Conservation (phyloP, 2,113 vertebrate species). For the Aptenodytes forsteri region DNA sequence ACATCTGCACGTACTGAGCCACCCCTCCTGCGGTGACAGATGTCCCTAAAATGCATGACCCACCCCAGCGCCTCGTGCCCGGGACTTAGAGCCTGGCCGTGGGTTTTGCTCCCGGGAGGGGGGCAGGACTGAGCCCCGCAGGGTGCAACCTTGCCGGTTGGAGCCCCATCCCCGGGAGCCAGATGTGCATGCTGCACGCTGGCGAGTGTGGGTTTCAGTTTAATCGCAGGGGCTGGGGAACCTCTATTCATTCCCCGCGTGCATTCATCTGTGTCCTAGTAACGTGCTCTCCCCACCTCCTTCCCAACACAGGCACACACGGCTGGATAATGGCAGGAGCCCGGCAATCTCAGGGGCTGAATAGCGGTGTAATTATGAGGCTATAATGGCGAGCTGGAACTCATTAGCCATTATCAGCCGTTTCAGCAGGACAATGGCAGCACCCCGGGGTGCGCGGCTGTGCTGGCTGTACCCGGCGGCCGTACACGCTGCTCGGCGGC, state of each 20-base stretch:
- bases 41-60: neutral
- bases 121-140: neutral
- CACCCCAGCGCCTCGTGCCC: neutral
- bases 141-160: neutral
- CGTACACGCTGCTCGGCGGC: neutral
- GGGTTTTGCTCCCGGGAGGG: neutral
- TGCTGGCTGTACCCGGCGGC: neutral
- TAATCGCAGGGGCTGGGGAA: constrained; percentile 43
- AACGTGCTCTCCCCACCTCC: constrained; percentile 30
- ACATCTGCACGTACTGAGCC: neutral
- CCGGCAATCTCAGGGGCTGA: constrained; percentile 31
- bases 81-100: neutral
- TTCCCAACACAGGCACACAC: constrained; percentile 5
- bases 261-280: constrained; percentile 59
- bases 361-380: constrained; percentile 56
- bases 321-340: constrained; percentile 59
- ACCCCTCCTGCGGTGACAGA: neutral
- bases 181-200: neutral
- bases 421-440: constrained; percentile 28
- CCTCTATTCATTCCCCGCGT: constrained; percentile 30
- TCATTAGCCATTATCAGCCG: constrained; percentile 67
- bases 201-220: neutral
- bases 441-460: constrained; percentile 35
- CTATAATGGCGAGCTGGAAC: constrained; percentile 47
- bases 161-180: neutral